Base-by-base conservation (phyloP, 2,113 vertebrate species). In the Tichodroma muraria region DNA sequence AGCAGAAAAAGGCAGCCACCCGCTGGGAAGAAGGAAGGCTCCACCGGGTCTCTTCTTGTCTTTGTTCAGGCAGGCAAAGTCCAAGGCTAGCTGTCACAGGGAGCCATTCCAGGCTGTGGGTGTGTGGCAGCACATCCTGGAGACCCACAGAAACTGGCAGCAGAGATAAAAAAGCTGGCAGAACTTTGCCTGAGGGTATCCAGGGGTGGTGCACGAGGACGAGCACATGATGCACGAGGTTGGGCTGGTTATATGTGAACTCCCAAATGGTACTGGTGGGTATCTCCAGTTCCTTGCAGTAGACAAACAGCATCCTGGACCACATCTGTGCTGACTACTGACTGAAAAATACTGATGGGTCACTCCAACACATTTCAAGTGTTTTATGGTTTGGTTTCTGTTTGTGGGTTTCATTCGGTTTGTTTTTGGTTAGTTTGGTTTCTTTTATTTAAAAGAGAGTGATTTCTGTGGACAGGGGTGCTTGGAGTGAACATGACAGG, bases 11-110 rank as follows among this genome's bases (percentile, higher is more conserved):
- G 14, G 13, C 76, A 71, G 61, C 47, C 60, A 40, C 69, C 59
- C 20, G 0, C 72, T 0, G 11, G 60, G 59, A 80, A 95, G 59
- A 66, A 95, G 88, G 83, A 96, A 91, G 71, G 71, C 47, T 65
- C 49, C 2, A 2, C 47, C 0, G 8, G 38, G 28, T 23, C 42
- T 85, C 40, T 87, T 94, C 63, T 91, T 82, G 57, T 44, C 42
- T 93, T 90, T 93, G 60, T 73, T 93, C 14, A 9, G 66, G 25
- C 92, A 64, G 53, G 56, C 87, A 31, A 90, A 90, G 56, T 79
- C 80, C 92, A 93, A 90, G 90, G 87, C 45, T 66, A 61, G 64
- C 40, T 69, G 50, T 71, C 69, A 83, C 65, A 75, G 0, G 0
- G 80, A 81, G 65, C 24, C 3, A 1, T 75, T 87, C 65, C 78